Conservation (phyloP, 2,797 vertebrate species). For the Mormyrus proboscirostris region DNA sequence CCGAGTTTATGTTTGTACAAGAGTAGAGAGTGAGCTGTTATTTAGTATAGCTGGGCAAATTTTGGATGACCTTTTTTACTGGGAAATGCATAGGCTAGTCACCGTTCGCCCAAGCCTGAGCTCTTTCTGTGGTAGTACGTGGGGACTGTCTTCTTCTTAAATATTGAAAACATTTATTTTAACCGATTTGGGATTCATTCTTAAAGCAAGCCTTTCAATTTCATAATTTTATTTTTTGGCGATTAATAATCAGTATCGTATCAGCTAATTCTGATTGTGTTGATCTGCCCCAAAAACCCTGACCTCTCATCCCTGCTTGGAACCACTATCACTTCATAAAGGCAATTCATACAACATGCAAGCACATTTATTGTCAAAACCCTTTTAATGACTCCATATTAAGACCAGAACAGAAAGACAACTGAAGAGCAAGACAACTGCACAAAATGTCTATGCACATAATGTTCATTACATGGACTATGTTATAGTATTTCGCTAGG, state of each 20-base stretch:
- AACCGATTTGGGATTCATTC: not conserved
- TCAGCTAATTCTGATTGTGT: not conserved
- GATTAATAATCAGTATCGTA: not conserved
- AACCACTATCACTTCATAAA: not conserved
- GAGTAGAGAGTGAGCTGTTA: not conserved
- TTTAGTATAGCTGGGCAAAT: not conserved
- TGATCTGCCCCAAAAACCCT: not conserved
- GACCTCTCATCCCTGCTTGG: not conserved
- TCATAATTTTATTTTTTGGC: not conserved
- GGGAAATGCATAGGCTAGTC: not conserved
- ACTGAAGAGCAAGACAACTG: not conserved
- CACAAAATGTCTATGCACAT: not conserved
- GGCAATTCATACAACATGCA: not conserved
- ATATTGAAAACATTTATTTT: not conserved
- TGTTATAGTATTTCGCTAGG: not conserved
- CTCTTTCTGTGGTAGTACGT: not conserved
- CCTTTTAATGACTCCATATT: not conserved
- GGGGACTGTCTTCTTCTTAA: not conserved
- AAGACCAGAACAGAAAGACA: not conserved
- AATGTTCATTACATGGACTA: not conserved
- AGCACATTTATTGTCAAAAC: not conserved
- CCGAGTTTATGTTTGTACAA: not conserved
- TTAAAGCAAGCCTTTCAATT: not conserved
- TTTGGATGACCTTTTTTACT: not conserved
- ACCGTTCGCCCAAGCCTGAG: not conserved